Base-by-base conservation (phyloP, 2,113 vertebrate genomes). In the Monarcha castaneiventris region DNA sequence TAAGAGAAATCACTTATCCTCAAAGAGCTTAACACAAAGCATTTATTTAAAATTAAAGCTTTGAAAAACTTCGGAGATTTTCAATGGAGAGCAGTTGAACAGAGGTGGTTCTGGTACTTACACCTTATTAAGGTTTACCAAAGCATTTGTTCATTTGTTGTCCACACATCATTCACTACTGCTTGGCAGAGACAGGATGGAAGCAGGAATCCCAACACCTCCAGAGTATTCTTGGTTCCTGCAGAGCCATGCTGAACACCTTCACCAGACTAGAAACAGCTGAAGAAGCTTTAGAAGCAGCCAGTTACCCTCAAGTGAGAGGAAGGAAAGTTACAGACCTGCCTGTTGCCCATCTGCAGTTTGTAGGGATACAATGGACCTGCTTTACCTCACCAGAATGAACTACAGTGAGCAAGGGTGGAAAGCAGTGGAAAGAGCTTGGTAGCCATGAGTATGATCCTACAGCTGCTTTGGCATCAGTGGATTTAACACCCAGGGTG, bases 11-110 rank as follows among this genome's bases (percentile, higher is more conserved):
- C 5, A 62, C 25, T 51, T 43, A 5, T 25, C 30, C 49, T 81
- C 22, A 32, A 41, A 37, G 15, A 66, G 19, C 25, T 69, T 86
- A 66, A 80, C 21, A 76, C 0, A 8, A 62, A 71, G 29, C 6
- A 55, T 94, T 94, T 92, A 94, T 89, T 93, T 77, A 43, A 62
- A 62, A 62, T n/a, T 17, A 73, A 74, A 87, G 32, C 37, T 86
- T 20, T 69, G 39, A 54, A 89, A 75, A 66, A 39, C 32, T 49
- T 78, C 19, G 8, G 54, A 68, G 21, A 7, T 85, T 77, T 85
- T 64, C 66, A 88, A 4, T 14, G 27, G 77, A 71, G 39, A 87
- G n/a, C 30, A 63, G 48, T 26, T 75, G 16, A 82, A 55, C 39
- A 68, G 52, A 48, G 37, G 32, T 52, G 32, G 48, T 71, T 58